Base-by-base conservation (phyloP, 2,113 vertebrate genomes). In the Pachypanchax playfairii region DNA sequence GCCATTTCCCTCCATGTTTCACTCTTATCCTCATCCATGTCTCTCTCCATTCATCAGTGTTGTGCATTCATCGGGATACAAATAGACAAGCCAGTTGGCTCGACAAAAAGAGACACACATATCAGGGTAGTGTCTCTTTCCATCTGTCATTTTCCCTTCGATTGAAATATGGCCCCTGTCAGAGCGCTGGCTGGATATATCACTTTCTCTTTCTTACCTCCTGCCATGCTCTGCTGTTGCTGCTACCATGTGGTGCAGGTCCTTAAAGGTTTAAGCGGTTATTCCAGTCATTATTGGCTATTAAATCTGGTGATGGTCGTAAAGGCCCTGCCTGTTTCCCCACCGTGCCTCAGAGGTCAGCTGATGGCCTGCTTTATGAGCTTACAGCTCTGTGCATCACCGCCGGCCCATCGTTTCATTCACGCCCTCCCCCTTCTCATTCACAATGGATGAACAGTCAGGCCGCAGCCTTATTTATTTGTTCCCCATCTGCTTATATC, bases 321-420 rank as follows among this genome's bases (percentile, higher is more conserved):
- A 93, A 94, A 93, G 49, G 80, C 91, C 83, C 89, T 85, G 89
- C 87, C 90, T 90, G 90, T 93, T 92, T 91, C 84, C 82, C 88
- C n/a, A n/a, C n/a, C 88, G 75, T 89, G 87, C 91, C 84, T 86
- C 91, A 85, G 91, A 94, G 94, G 94, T 94, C 93, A 94, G 89
- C 87, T 87, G 93, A 93, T 77, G 85, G 85, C 80, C 90, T 91
- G 86, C 89, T 95, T 95, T 94, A 95, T 93, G 95, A 93, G 94
- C 92, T 94, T 84, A 88, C 92, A 90, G 85, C 73, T 88, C 92
- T 87, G 81, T 93, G 93, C 93, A 91, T 96, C 93, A 93, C 90
- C 75, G 70, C 80, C 3, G 84, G 89, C 87, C 65, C 66, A 41
- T 72, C 60, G 55, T 69, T 75, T 79, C 51, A 59, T 69, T 76